Base-by-base conservation (phyloP, 2,113 vertebrate species). In the Oryzias woworae region DNA sequence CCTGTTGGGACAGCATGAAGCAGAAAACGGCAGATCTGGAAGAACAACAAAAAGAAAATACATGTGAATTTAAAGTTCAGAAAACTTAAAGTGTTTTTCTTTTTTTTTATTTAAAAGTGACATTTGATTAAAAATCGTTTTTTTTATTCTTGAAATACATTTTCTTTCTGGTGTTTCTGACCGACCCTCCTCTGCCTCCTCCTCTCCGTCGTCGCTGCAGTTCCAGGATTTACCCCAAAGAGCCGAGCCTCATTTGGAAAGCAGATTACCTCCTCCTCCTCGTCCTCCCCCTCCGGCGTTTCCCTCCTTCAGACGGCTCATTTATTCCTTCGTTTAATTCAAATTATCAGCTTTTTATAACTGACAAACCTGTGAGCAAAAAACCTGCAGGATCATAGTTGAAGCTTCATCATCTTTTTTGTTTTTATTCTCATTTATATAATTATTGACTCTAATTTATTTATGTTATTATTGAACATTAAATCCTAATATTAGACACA, bases 161-260 rank as follows among this genome's bases (percentile, higher is more conserved):
- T 36, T 36, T 12, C 36, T 36, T 13, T 36, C 36, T 12, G 36
- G 36, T 10, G 10, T 12, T 12, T 10, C 5, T 28, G 26, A 28
- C 26, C 26, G 26, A 6, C 26, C 26, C 26, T 1, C 17, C 49
- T 18, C 44, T 2, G 23, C 57, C 43, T 41, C 26, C 28, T 15
- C 41, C 56, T 20, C 3, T 1, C 14, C 44, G 12, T 15, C 44
- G 24, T 18, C 26, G 0, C n/a, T 23, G 24, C 23, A 24, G 64
- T 28, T 72, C 15, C 1, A 45, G 76, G 47, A 49, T 44, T 62
- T 62, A 46, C 52, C 51, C 65, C 36, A 4, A 72, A 60, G 69
- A 71, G 17, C 16, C 4, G 13, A 26, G 46, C 73, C 56, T 71
- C 68, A 66, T 71, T 77, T 71, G 54, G 62, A 71, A 76, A 71